These are phyloP conservation scores for Potamarius usumacintae DNA, from an alignment of 2,113 vertebrate species.

Conservation along the genomic window DNA sequence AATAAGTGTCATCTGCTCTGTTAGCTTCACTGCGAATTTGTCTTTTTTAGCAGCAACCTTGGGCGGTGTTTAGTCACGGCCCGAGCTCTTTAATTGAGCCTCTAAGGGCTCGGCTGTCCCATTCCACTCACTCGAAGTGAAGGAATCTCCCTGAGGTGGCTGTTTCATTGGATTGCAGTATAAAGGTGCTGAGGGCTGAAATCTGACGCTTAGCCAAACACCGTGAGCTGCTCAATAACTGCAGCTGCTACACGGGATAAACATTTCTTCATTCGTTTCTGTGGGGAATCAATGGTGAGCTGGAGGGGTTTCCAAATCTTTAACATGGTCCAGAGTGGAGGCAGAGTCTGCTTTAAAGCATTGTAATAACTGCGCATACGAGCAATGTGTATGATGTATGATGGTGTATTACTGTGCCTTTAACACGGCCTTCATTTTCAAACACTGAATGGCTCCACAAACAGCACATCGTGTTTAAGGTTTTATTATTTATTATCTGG, in stretches of 20 bases:
- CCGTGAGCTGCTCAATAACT: constrained; percentile 30
- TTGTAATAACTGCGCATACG: not conserved
- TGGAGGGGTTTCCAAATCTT: not conserved
- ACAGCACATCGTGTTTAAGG: too few species aligned
- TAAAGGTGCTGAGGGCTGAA: constrained; percentile 47
- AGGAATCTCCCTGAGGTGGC: constrained; percentile 43
- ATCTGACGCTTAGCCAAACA: constrained; percentile 46
- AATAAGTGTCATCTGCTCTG: constrained; percentile 39
- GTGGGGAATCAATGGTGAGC: constrained; percentile 27
- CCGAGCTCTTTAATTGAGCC: constrained; percentile 59
- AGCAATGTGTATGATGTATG: not conserved
- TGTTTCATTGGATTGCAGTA: constrained; percentile 47
- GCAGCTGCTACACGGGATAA: constrained; percentile 23
- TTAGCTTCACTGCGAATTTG: constrained; percentile 43
- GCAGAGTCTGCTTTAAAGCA: not conserved
- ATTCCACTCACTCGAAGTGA: constrained; percentile 49
- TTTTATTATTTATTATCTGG: too few species aligned
- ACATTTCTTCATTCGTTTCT: constrained; percentile 24
- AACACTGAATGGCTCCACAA: too few species aligned
- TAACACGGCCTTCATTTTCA: not conserved
- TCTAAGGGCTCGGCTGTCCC: constrained; percentile 52
- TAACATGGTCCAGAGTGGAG: not conserved
- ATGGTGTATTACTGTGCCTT: not conserved
- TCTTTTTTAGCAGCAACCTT: constrained; percentile 46
- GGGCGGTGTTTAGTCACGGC: constrained; percentile 55